phyloP scores from a whole-genome alignment of 1,140 invertebrate genomes.

The Penaeus vannamei region DNA sequence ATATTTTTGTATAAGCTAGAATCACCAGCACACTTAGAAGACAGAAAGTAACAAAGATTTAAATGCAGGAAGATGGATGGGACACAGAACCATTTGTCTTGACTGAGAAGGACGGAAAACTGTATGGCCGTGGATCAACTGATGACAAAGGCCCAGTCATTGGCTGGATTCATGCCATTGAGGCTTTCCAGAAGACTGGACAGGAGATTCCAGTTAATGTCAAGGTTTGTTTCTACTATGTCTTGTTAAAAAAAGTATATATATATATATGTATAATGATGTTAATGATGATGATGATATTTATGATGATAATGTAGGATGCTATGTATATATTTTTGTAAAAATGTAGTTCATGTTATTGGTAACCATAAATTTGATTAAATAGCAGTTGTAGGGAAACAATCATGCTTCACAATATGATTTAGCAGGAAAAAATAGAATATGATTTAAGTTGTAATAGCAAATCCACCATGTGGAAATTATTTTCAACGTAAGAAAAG shows the following conservation, averaged over 20 bases:
- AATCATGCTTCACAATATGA: no score
- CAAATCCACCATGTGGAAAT: no score
- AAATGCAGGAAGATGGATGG: constrained; percentile 90
- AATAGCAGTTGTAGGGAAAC: no score
- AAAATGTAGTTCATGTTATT: no score
- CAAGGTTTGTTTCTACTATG: constrained; percentile 77
- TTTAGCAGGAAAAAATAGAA: no score
- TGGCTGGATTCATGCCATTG: constrained; percentile 94
- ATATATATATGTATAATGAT: no score
- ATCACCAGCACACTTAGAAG: background rate
- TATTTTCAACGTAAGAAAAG: no score
- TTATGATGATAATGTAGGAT: no score
- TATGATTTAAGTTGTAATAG: no score
- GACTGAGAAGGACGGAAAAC: constrained; percentile 89
- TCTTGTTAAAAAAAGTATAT: background rate
- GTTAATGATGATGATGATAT: background rate
- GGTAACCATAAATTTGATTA: no score
- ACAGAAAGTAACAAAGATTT: background rate
- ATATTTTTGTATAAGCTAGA: background rate
- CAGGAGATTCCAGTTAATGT: constrained; percentile 89
- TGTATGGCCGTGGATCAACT: constrained; percentile 92
- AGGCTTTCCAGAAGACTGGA: constrained; percentile 85
- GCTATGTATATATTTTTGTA: no score
- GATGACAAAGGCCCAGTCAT: constrained; percentile 96
- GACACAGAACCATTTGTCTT: constrained; percentile 94